These are phyloP conservation scores for Calidris pygmaea DNA, from an alignment of 2,113 vertebrate species.

Conservation along the genomic window DNA sequence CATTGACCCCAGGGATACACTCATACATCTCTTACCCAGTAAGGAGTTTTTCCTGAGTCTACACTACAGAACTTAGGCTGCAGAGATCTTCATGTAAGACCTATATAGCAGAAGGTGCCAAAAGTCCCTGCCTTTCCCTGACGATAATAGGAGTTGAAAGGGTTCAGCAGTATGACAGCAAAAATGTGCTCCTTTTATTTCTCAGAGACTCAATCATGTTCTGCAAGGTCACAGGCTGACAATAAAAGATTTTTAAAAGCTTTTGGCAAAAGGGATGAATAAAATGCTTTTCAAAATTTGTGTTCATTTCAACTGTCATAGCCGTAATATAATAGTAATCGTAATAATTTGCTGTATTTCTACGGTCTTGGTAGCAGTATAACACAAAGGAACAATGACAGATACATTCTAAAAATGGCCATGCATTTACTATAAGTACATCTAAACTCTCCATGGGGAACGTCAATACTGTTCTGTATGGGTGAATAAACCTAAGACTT, in stretches of 20 bases:
- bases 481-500: neutral
- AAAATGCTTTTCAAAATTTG: slow-evolving; percentile 6
- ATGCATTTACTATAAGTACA: neutral
- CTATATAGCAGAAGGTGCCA: neutral
- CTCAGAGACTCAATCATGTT: neutral
- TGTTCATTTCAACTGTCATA: neutral
- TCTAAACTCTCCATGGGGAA: neutral
- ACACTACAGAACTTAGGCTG: neutral
- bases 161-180: neutral
- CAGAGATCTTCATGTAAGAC: neutral
- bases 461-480: neutral
- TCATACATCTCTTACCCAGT: neutral
- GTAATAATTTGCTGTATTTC: neutral
- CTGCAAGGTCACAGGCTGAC: neutral
- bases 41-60: neutral
- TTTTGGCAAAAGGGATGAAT: neutral
- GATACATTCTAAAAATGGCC: neutral
- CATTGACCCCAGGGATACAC: neutral
- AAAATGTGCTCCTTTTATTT: slow-evolving; percentile 3
- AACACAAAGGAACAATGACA: neutral
- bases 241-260: neutral
- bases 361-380: neutral
- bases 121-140: neutral
- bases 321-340: neutral
- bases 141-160: neutral